Conservation (phyloP, 2,113 vertebrate species). For the Phodopus roborovskii region DNA sequence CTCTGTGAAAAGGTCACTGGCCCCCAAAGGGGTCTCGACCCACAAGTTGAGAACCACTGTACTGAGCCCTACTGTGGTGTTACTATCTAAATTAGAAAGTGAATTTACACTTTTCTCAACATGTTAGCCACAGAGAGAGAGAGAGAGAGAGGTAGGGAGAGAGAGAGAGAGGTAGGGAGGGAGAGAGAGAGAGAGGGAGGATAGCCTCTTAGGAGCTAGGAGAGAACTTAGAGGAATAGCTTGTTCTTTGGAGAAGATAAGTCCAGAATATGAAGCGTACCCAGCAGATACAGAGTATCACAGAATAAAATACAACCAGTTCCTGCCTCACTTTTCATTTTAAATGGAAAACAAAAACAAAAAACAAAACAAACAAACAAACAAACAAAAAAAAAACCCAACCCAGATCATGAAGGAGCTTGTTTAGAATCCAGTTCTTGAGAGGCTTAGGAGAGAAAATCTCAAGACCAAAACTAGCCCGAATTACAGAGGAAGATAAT, state of each 20-base stretch:
- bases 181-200: not conserved
- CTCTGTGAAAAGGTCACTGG: not conserved
- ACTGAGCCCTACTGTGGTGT: not conserved
- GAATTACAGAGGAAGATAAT: not conserved
- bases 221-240: conserved; percentile 5
- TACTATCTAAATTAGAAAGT: conserved; percentile 39
- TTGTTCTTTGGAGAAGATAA: not conserved
- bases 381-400: not conserved
- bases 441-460: not conserved
- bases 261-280: not conserved
- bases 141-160: no score
- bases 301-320: not conserved
- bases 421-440: not conserved
- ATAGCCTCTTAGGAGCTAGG: not conserved
- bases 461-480: not conserved
- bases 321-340: conserved; percentile 44
- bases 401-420: not conserved
- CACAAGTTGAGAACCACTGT: not conserved
- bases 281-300: no score
- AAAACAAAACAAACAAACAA: no score
- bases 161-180: no score
- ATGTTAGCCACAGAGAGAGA: not conserved
- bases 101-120: conserved; percentile 8
- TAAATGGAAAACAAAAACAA: no score
- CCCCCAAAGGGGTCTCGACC: not conserved